phyloP scores from a whole-genome alignment of 2,113 vertebrate genomes.

The Rhabdomys dilectus region DNA sequence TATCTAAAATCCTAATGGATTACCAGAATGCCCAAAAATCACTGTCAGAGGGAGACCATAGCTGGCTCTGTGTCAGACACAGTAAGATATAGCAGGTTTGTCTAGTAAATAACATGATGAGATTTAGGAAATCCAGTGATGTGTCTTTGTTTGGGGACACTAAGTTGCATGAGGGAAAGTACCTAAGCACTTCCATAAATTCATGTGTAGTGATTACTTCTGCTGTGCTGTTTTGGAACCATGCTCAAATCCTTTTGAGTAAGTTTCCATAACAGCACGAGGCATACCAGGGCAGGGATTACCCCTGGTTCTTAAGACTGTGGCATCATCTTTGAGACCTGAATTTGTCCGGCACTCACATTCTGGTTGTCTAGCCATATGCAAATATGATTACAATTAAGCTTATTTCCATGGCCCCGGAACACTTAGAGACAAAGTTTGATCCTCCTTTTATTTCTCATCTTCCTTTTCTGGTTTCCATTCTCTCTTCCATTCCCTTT shows the following conservation, averaged over 20 bases:
- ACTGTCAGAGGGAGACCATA: neutral
- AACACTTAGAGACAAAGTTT: neutral
- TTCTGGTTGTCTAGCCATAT: neutral
- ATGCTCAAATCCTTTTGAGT: conserved; percentile 27
- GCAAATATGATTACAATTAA: neutral
- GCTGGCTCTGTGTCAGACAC: neutral
- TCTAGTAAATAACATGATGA: neutral
- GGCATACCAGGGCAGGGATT: neutral
- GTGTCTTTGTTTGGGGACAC: neutral
- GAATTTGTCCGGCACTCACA: conserved; percentile 3
- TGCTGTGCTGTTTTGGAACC: neutral
- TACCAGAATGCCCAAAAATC: conserved; percentile 1
- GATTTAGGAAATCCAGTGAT: neutral
- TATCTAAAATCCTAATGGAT: neutral
- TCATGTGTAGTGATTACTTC: neutral
- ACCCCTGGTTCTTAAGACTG: neutral
- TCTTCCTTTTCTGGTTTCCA: neutral
- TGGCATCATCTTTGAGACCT: neutral
- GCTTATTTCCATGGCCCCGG: neutral
- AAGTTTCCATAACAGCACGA: conserved; percentile 52
- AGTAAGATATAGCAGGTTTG: neutral
- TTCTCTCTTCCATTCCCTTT: no score
- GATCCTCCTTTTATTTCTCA: neutral
- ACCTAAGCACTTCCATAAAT: conserved; percentile 39
- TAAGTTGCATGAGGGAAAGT: neutral